Base-by-base conservation (phyloP, 2,888 invertebrate genomes). In the Synanthedon vespiformis region DNA sequence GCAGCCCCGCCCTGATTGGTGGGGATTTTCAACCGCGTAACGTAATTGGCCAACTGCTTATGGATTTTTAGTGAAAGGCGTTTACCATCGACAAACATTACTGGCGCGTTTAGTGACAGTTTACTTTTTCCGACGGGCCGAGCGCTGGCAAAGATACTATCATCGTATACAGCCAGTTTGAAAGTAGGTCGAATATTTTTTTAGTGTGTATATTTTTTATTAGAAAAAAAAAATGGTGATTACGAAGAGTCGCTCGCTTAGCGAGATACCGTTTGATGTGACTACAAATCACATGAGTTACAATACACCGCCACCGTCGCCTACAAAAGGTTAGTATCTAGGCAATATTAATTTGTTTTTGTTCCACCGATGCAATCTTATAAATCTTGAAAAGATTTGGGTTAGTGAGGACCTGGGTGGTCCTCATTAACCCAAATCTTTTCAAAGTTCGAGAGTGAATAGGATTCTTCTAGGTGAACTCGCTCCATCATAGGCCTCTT, bases 1-100 rank as follows among this genome's bases (percentile, higher is more conserved):
- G 59, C 61, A 58, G 74, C 81, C 73, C 74, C 84, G 84, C 85
- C 84, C 77, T 72, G 62, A 72, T 70, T 70, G 76, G 82, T 70
- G 80, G 83, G 34, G 81, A 71, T 71, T 64, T 64, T 12, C 65
- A 68, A 67, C 67, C 60, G 63, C 59, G 67, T 62, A 57, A 58
- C 73, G 77, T 81, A 76, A 86, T 85, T 84, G 86, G 86, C 62
- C 63, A 70, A 61, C 64, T 67, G 70, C 76, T 84, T 86, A 84
- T 84, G 71, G 85, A 85, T 84, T 86, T 84, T 84, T 80, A 77
- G 75, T 62, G 59, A 14, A 62, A 75, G 72, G 72, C 72, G 72
- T 64, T 58, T 60, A 62, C 55, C 55, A 66, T 64, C 66, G 68
- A 72, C 44, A 69, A 75, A 73, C 72, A 67, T 13, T 68, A 71